A percentile compares a stretch with the other conserved stretches of the same genome.
Evolutionary conservation across 2,888 invertebrate species (phyloP).

Genomic region (Papilio demoleus): DNA sequence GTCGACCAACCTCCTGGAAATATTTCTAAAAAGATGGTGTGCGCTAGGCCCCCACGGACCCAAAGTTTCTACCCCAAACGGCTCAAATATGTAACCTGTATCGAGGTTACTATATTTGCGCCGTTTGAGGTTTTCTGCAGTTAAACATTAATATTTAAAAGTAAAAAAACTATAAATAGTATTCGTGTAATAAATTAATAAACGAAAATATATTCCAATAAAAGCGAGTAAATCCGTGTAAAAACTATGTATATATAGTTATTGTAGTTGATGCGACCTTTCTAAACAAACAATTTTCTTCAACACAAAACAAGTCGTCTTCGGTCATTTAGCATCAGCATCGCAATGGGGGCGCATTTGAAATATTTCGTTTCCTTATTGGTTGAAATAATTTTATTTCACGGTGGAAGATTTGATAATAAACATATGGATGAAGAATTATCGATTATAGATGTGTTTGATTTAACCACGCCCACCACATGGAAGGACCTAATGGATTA

Average conservation of each 20-base stretch:
- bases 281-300: slow-evolving; percentile 26
- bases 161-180: too few species aligned
- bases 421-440: slow-evolving; percentile 43
- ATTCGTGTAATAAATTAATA: too few species aligned
- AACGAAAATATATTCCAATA: background rate
- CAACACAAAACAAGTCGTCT: background rate
- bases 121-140: too few species aligned
- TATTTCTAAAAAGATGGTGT: too few species aligned
- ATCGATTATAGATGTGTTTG: slow-evolving; percentile 56
- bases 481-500: slow-evolving; percentile 60
- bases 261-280: slow-evolving; percentile 49
- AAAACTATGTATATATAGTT: slow-evolving; percentile 43
- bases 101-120: too few species aligned
- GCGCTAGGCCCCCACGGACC: too few species aligned
- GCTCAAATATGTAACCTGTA: too few species aligned
- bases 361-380: slow-evolving; percentile 13
- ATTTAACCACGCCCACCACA: slow-evolving; percentile 59
- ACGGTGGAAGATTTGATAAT: slow-evolving; percentile 21
- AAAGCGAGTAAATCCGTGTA: slow-evolving; percentile 6
- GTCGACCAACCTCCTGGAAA: too few species aligned
- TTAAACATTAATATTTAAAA: background rate
- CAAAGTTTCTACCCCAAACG: too few species aligned
- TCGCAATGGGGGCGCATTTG: slow-evolving; percentile 26
- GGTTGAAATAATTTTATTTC: slow-evolving; percentile 8
- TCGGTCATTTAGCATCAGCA: slow-evolving; percentile 5